Base-by-base conservation (phyloP, 2,113 vertebrate species). In the Pongo pygmaeus region DNA sequence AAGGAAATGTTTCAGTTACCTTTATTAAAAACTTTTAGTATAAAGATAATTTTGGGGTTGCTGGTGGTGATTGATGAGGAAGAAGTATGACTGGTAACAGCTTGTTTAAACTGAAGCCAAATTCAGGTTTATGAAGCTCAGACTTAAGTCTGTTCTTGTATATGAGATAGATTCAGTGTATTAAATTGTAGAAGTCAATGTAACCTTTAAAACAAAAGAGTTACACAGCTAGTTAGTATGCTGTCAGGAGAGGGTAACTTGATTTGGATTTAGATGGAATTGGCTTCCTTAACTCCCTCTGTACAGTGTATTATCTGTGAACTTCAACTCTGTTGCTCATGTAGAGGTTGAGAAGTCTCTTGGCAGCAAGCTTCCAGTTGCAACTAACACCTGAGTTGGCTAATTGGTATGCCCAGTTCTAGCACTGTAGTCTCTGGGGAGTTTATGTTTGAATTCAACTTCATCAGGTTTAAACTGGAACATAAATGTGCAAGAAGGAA, bases 281-380 rank as follows among this genome's bases (percentile, higher is more conserved):
- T 87, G 61, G 69, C 59, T 84, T 55, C 22, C 75, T 52, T 64
- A 69, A 90, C 64, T 94, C 30, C 32, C 35, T 84, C 23, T 84
- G 90, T 30, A 84, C 14, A 17, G 38, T 55, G 59, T 93, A 0
- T 57, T 57, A 20, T 84, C 46, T 95, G 86, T 84, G 89, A 94
- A 88, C 81, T 77, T 94, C 57, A 84, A 22, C 91, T 95, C 27
- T 70, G 16, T 55, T 90, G 67, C 48, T 90, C 23, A 16, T 38
- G 38, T 72, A 16, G 89, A 46, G 89, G 70, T 91, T 88, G 81
- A 91, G 86, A 93, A 89, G 78, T 93, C 64, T 96, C 89, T 55
- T 89, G 85, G 72, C 91, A 84, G 8, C 81, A 48, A 80, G 89
- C 61, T 94, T 88, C 83, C 52, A 32, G 30, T 93, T 95, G 89